Percentiles rank a stretch among this genome's conserved stretches.
These are phyloP conservation scores for Danio tinwini DNA, from an alignment of 2,797 vertebrate species.

Conservation along the genomic window DNA sequence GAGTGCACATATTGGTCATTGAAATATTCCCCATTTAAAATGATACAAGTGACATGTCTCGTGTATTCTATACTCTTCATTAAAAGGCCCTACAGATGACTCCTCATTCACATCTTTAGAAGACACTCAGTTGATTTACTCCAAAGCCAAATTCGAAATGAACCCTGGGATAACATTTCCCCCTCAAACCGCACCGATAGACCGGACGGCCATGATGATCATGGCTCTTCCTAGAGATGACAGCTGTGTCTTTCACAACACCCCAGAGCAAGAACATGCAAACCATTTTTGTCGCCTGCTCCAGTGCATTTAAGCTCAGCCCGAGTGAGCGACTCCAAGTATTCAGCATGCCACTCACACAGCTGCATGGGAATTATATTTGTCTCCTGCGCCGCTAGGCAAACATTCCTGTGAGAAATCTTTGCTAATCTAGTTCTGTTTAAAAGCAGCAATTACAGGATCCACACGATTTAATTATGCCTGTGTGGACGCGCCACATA, in stretches of 20 bases:
- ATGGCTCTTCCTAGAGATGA: slow-evolving; percentile 5
- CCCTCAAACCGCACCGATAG: slow-evolving; percentile 1
- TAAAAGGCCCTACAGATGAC: neutral
- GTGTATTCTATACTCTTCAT: neutral
- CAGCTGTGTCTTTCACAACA: slow-evolving; percentile 34
- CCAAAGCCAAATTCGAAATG: slow-evolving; percentile 1
- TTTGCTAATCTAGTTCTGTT: slow-evolving; percentile 57
- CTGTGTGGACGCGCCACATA: slow-evolving; percentile 11
- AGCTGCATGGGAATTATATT: slow-evolving; percentile 34
- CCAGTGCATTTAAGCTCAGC: slow-evolving; percentile 32
- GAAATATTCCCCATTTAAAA: too few relatives aligned
- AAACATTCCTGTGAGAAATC: slow-evolving; percentile 56
- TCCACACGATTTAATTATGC: slow-evolving; percentile 62
- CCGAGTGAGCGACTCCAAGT: neutral
- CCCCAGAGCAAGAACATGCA: slow-evolving; percentile 30
- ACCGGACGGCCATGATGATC: neutral
- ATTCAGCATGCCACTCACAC: slow-evolving; percentile 37
- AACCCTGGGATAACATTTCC: slow-evolving; percentile 7
- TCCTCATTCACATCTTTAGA: neutral
- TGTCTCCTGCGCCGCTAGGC: slow-evolving; percentile 58
- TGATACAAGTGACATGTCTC: neutral
- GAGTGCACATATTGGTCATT: too few relatives aligned
- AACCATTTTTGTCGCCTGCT: slow-evolving; percentile 12
- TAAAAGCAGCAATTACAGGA: slow-evolving; percentile 66
- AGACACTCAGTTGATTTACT: neutral